Base-by-base conservation (phyloP, 2,888 invertebrate genomes). In the Xanthostigma xanthostigma region DNA sequence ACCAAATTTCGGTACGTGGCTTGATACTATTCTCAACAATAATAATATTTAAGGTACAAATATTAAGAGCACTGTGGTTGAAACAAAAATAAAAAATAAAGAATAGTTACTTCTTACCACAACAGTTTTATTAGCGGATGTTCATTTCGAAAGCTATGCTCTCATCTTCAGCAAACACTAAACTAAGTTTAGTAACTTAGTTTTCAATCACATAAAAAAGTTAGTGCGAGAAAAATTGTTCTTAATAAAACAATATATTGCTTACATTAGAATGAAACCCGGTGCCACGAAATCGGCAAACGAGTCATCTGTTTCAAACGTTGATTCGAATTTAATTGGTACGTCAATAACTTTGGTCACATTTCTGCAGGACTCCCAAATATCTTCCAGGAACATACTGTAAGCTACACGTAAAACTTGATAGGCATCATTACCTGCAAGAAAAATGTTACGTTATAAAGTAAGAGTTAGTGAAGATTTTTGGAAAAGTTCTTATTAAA, bases 211-310 rank as follows among this genome's bases (percentile, higher is more conserved):
- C 44, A 27, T 27, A 27, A 27, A 17, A 17, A 4, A 17, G 4
- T 17, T 17, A 17, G 4, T 17, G 17, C 17, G 17, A 17, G 17
- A 17, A 4, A 17, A 17, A 17, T 17, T 17, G 17, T 17, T 17
- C 17, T 17, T 17, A 17, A 2, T 4, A 4, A 5, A 27, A 27
- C 1, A 27, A 27, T 6, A 27, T 27, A 27, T 3, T 27, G 74
- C 83, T 80, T 68, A 91, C 90, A 90, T 91, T 56, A 94, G 70
- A 59, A 94, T 92, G 53, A 94, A 91, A 55, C 94, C 94, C 41
- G 94, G 94, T 11, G 94, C 94, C 51, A 95, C 94, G 68, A 94
- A 95, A 67, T 94, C 92, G 0, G 93, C 93, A 63, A 95, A 95
- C n/a, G 88, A 91, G 3, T 93, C 91, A 63, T 89, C 83, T 64